Evolutionary conservation across 2,888 invertebrate species (phyloP), one percentile per base, ranked within the genome.

Genomic region (Drosophila mettleri): DNA sequence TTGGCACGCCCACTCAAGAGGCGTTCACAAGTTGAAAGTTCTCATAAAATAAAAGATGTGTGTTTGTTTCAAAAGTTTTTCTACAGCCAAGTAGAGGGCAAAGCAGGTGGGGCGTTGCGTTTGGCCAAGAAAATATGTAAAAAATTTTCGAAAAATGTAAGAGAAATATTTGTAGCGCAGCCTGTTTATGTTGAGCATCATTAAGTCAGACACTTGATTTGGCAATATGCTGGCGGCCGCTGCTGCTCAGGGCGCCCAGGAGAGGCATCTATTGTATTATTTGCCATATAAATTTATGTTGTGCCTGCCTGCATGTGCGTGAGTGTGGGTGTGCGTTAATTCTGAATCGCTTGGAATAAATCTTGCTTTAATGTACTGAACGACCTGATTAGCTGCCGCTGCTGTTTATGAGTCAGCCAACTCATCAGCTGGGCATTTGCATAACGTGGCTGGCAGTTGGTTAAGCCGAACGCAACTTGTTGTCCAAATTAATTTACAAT

Each of bases 151-250:
- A 60, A 78, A 65, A 66, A 62, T 59, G 41, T 60, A 43, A 52
- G 54, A 52, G 69, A 68, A 70, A 68, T 76, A 60, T 69, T 64
- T 63, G 53, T 69, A 59, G 64, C 69, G 20, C 29, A n/a, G 63
- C 78, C 74, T 84, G 83, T 84, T 84, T 86, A 84, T 88, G 86
- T 88, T 88, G 80, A 79, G 85, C 74, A 72, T 84, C 89, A 88
- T 85, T 86, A 85, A 85, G 76, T 86, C 67, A 88, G 81, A 84
- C 87, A 85, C 81, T 86, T 86, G 87, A 86, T 86, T 86, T 86
- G 82, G 89, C 89, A 86, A 86, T 86, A 49, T 48, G 45, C 33
- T 48, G 29, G 20, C 12, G 20, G 31, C 77, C 57, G 69, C 59
- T 64, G 68, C 41, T 53, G 43, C 9, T 60, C 39, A 31, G 76